phyloP scores from a whole-genome alignment of 2,888 invertebrate species.

The Dolomedes plantarius region DNA sequence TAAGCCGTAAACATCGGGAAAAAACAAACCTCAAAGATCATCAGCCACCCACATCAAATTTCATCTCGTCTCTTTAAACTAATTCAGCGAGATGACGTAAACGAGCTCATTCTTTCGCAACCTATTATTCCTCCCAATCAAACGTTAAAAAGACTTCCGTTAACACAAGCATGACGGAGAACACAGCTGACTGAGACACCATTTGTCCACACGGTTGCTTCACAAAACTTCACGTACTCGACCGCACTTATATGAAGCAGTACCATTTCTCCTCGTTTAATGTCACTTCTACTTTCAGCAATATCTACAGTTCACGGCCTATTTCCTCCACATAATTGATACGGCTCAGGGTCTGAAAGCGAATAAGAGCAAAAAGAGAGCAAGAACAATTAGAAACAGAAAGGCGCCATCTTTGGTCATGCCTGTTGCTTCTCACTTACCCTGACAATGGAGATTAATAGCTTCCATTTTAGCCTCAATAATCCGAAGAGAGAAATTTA shows the following conservation, averaged over 20 bases:
- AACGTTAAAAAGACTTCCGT: slow-evolving; percentile 59
- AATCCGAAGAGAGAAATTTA: too few species aligned
- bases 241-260: slow-evolving; percentile 1
- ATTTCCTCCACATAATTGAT: slow-evolving; percentile 30
- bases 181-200: not conserved
- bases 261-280: slow-evolving; percentile 16
- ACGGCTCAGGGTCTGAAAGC: too few species aligned
- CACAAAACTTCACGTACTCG: not conserved
- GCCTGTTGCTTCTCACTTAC: too few species aligned
- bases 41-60: slow-evolving; percentile 24
- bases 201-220: slow-evolving; percentile 15
- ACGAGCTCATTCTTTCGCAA: slow-evolving; percentile 29
- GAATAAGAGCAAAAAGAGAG: too few species aligned
- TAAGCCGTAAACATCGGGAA: not conserved
- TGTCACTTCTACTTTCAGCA: slow-evolving; percentile 30
- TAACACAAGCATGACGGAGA: slow-evolving; percentile 31
- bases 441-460: too few species aligned
- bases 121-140: slow-evolving; percentile 43
- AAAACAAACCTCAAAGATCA: not conserved
- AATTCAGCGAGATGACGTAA: slow-evolving; percentile 29
- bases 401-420: too few species aligned
- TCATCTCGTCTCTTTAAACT: slow-evolving; percentile 3
- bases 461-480: too few species aligned
- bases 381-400: too few species aligned
- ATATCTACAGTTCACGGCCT: slow-evolving; percentile 43